Base-by-base conservation (phyloP, 92 coral and sea anemone genomes). In the Porites evermanni region DNA sequence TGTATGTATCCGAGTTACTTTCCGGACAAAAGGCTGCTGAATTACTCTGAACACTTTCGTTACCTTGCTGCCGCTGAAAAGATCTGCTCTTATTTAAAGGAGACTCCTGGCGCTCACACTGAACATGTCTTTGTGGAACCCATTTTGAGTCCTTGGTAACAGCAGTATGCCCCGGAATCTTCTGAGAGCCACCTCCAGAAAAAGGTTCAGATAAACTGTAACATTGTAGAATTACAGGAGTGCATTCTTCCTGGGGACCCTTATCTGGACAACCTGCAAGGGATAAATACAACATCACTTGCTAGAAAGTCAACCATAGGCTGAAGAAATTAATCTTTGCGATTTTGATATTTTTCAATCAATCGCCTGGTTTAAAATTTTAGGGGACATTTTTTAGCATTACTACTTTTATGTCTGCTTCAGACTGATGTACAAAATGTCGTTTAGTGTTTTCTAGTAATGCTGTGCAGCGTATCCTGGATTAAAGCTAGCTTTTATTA, bases 161-260 rank as follows among this genome's bases (percentile, higher is more conserved):
- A 64, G 13, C 12, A 3, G 47, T 38, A 38, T 38, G 47, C 47
- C 47, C 47, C 47, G 47, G 6, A 3, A 38, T 38, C 47, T 38
- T 21, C 18, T 53, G 64, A 19, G 69, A 32, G 12, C 63, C 80
- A 20, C 64, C 24, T 7, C 14, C 72, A 12, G 71, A 47, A 44
- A 63, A n/a, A 72, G 32, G 77, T 29, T 70, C 32, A 61, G 80
- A 83, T n/a, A 83, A 67, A 73, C 87, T 83, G 72, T 83, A 83
- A 11, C 87, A 83, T 20, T 83, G 79, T 4, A 83, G 79, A 64
- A 83, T 83, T 19, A 83, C 80, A 6, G 87, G 87, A 12, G 87
- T 83, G 53, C 79, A 83, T 53, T 83, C 87, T 14, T 83, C 87
- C 4, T 59, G 38, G 4, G 60, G 32, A 12, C 21, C 20, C 64